phyloP scores from a whole-genome alignment of 2,888 invertebrate genomes.

The Sisyra nigra region DNA sequence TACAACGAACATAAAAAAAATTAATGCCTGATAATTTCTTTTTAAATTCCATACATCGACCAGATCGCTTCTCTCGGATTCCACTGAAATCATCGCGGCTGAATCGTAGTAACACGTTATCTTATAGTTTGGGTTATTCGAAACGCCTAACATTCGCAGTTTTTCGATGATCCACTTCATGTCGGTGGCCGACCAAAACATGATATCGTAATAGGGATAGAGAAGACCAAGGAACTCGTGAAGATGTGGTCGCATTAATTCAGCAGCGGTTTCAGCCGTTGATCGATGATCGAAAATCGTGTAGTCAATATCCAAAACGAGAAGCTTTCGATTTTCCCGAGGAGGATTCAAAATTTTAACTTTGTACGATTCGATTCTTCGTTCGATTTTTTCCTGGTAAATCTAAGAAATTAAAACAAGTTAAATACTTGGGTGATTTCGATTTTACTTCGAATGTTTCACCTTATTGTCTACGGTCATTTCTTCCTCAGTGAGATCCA shows the following conservation, averaged over 20 bases:
- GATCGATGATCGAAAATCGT: constrained; percentile 93
- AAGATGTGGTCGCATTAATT: constrained; percentile 87
- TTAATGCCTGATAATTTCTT: background rate
- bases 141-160: constrained; percentile 82
- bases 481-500: constrained; percentile 81
- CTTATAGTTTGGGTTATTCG: constrained; percentile 69
- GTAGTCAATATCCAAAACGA: constrained; percentile 92
- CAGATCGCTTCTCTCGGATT: constrained; percentile 62
- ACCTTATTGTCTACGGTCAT: constrained; percentile 48
- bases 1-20: constrained; percentile 22
- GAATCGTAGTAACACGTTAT: constrained; percentile 85
- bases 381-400: constrained; percentile 68
- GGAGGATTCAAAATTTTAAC: constrained; percentile 69
- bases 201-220: constrained; percentile 86
- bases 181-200: constrained; percentile 95
- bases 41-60: constrained; percentile 52
- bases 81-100: constrained; percentile 88
- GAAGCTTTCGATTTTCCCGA: constrained; percentile 69
- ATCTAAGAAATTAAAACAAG: constrained; percentile 27
- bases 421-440: background rate
- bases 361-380: constrained; percentile 67
- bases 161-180: constrained; percentile 99
- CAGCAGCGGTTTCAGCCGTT: constrained; percentile 66
- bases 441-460: too few species aligned
- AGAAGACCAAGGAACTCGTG: constrained; percentile 85